Evolutionary conservation across 2,888 invertebrate species (phyloP).

Genomic region (Amphipyra berbera): DNA sequence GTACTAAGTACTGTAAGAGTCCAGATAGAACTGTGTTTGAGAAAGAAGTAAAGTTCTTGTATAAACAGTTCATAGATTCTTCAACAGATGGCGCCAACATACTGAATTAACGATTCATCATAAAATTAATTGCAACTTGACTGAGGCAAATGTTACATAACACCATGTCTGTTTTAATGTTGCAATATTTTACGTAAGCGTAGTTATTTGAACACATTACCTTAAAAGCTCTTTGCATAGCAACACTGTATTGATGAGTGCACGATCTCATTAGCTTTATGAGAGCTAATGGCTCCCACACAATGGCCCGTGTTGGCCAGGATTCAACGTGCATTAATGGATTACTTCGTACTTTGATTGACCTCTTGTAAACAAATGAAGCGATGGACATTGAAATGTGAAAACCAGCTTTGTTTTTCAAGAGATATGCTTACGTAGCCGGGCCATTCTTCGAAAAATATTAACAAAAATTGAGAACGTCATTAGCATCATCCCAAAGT

Average conservation of each 20-base stretch:
- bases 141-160: slow-evolving; percentile 11
- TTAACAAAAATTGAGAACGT: too few relatives aligned
- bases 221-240: slow-evolving; percentile 18
- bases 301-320: slow-evolving; percentile 44
- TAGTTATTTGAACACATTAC: slow-evolving; percentile 6
- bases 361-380: slow-evolving; percentile 20
- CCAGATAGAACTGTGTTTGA: not conserved
- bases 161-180: slow-evolving; percentile 4
- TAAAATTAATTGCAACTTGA: slow-evolving; percentile 20
- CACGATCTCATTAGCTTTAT: slow-evolving; percentile 37
- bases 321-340: slow-evolving; percentile 25
- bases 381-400: slow-evolving; percentile 22
- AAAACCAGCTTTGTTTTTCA: not conserved
- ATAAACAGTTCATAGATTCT: slow-evolving; percentile 24
- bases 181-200: slow-evolving; percentile 32
- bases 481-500: too few relatives aligned
- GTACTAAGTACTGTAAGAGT: slow-evolving; percentile 35
- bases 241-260: slow-evolving; percentile 47
- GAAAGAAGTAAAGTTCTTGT: not conserved
- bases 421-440: not conserved
- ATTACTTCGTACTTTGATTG: slow-evolving; percentile 26
- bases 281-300: slow-evolving; percentile 37
- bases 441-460: too few relatives aligned
- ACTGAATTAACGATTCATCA: slow-evolving; percentile 3
- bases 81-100: slow-evolving; percentile 48